Percentiles rank a stretch among this genome's conserved stretches.
Conservation (phyloP, 2,113 vertebrate genomes). For the Gila orcuttii region DNA sequence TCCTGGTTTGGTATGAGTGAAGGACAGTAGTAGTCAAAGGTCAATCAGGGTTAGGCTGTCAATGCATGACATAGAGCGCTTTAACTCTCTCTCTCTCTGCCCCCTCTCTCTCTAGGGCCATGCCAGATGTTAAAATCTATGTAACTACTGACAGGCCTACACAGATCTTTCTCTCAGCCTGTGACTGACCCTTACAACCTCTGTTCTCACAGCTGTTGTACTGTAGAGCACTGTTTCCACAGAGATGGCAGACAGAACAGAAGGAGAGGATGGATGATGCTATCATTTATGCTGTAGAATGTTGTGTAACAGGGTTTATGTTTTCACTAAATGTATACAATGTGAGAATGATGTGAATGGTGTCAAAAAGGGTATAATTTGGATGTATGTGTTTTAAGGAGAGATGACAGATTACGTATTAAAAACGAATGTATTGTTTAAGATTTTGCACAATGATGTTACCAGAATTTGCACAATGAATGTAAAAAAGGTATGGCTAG, state of each 20-base stretch:
- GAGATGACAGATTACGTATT: not conserved
- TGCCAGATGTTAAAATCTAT: constrained; percentile 49
- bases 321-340: constrained; percentile 10
- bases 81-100: constrained; percentile 43
- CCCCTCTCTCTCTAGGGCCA: constrained; percentile 49
- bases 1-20: constrained; percentile 38
- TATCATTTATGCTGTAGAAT: constrained; percentile 12
- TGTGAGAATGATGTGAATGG: not conserved
- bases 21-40: constrained; percentile 50
- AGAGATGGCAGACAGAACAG: constrained; percentile 19
- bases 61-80: constrained; percentile 47
- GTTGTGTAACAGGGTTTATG: not conserved
- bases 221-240: constrained; percentile 20
- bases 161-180: constrained; percentile 54
- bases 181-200: constrained; percentile 52
- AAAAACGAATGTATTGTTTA: constrained; percentile 2
- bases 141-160: constrained; percentile 42
- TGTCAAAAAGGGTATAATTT: not conserved
- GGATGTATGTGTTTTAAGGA: not conserved
- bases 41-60: constrained; percentile 53
- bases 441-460: not conserved
- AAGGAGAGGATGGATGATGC: constrained; percentile 18
- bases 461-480: not conserved
- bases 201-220: constrained; percentile 52
- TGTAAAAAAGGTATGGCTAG: not conserved